These are phyloP conservation scores for Distichodus sexfasciatus DNA, from an alignment of 2,797 vertebrate genomes.

Conservation along the genomic window DNA sequence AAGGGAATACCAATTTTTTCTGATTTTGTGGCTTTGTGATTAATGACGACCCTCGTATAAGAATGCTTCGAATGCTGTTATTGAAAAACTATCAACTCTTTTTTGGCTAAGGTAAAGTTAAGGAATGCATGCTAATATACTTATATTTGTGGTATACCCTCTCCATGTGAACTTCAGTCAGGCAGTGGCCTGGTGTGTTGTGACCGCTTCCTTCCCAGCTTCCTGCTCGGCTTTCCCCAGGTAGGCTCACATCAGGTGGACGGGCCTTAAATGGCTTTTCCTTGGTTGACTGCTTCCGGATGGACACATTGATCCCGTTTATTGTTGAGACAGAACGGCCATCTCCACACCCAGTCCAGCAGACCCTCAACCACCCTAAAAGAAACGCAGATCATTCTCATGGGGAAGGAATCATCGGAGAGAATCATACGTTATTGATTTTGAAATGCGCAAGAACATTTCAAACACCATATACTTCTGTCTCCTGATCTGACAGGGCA, in stretches of 20 bases:
- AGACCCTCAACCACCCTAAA: neutral
- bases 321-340: constrained; percentile 28
- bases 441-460: neutral
- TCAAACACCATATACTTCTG: neutral
- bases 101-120: too few relatives aligned
- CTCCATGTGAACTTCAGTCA: too few relatives aligned
- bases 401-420: neutral
- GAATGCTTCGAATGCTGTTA: too few relatives aligned
- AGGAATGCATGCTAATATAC: too few relatives aligned
- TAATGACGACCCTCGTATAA: too few relatives aligned
- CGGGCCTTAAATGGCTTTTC: constrained; percentile 39
- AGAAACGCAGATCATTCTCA: neutral
- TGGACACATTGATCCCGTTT: constrained; percentile 42
- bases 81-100: too few relatives aligned
- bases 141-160: too few relatives aligned
- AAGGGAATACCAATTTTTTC: too few relatives aligned
- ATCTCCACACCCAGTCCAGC: neutral
- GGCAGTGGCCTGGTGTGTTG: too few relatives aligned
- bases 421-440: constrained; percentile 22
- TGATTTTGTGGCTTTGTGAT: too few relatives aligned
- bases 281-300: constrained; percentile 34
- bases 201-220: too few relatives aligned
- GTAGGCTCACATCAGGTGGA: neutral
- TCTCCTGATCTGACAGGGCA: constrained; percentile 25
- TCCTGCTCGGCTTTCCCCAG: too few relatives aligned